phyloP scores from a whole-genome alignment of 2,797 vertebrate genomes.

The Acrocephalus scirpaceus region DNA sequence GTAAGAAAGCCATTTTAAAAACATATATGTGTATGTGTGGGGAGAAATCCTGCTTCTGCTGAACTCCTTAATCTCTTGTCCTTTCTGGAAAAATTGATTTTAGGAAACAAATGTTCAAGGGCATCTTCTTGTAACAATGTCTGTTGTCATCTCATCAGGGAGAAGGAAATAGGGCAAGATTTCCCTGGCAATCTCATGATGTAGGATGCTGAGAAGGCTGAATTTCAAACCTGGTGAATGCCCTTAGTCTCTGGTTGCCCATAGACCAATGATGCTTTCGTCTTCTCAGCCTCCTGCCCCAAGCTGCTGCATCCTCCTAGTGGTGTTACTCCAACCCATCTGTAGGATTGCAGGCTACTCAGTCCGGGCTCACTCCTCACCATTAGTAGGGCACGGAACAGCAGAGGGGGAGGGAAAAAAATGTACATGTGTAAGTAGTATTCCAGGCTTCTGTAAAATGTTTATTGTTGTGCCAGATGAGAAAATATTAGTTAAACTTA shows the following conservation, averaged over 20 bases:
- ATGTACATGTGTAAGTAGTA: not conserved
- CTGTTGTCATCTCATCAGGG: not conserved
- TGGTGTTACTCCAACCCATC: not conserved
- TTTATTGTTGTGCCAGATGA: not conserved
- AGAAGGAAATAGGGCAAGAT: not conserved
- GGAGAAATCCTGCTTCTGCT: not conserved
- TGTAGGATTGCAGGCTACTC: not conserved
- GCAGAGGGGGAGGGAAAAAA: accelerated
- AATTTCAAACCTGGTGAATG: not conserved
- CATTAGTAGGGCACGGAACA: not conserved
- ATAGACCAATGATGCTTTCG: not conserved
- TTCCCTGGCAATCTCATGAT: accelerated
- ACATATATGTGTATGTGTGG: accelerated
- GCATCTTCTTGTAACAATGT: not conserved
- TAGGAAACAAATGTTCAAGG: not conserved
- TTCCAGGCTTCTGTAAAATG: not conserved
- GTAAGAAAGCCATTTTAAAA: not conserved
- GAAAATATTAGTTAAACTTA: not conserved
- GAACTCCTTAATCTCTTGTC: not conserved
- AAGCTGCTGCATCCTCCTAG: not conserved
- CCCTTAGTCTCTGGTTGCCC: not conserved
- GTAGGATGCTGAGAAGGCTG: not conserved
- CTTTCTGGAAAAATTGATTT: not conserved
- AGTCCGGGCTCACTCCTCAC: not conserved
- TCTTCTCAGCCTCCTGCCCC: not conserved